Base-by-base conservation (phyloP, 1,140 invertebrate species). In the Probaryconus sp. region DNA sequence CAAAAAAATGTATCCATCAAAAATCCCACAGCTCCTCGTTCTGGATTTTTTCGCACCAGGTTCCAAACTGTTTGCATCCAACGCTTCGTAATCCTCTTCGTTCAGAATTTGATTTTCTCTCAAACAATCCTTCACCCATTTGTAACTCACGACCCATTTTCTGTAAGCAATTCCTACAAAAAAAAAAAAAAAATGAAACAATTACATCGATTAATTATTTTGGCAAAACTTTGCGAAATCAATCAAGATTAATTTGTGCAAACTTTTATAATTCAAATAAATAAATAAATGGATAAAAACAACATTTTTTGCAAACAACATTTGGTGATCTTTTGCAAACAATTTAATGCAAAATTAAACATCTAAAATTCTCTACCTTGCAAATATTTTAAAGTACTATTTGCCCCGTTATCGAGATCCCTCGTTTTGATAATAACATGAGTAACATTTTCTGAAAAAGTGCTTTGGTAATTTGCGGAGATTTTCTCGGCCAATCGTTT, bases 51-150 rank as follows among this genome's bases (percentile, higher is more conserved):
- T 63, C 10, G 74, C 68, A 37, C 67, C 75, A 2, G 56, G 61
- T 11, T 75, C 63, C 31, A 64, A 5, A 11, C 20, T 72, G 0
- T 31, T 18, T 1, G 50, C 70, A 35, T 79, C 76, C 4, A 76
- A 21, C 2, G 61, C 89, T 83, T 70, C 85, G 77, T 80, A 89
- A 81, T 65, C 80, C 84, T 43, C 92, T 90, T 35, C 92, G 90
- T 56, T 90, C 73, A 51, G 88, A 53, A 48, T 86, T 81, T 56
- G 81, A 86, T 80, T 92, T 92, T 69, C 89, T 78, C 90, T 90
- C 20, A 93, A 88, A 77, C 90, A 90, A 56, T 92, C 89, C 1
- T 90, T 89, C 7, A 93, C 79, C 92, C 92, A 93, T 26, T 89
- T 83, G 20, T 26, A 58, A 0, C 17, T 13, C 35, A 79, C 24